Base-by-base conservation (phyloP, 2,113 vertebrate genomes). In the Caloenas nicobarica region DNA sequence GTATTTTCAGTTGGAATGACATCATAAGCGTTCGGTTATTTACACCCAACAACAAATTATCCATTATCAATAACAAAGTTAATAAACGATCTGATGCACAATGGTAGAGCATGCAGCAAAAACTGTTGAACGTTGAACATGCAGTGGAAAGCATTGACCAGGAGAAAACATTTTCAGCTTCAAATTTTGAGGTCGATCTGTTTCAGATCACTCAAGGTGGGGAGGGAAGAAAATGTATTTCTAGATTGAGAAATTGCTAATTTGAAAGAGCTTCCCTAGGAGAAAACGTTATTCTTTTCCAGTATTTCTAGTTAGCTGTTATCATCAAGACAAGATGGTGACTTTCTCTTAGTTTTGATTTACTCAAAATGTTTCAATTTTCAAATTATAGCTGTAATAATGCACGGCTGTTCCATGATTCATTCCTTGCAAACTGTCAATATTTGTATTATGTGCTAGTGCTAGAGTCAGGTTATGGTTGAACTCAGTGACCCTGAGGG, bases 11-110 rank as follows among this genome's bases (percentile, higher is more conserved):
- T 17, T 16, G 4, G 19, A 36, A 94, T 24, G 24, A 31, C 33
- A 4, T 7, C 2, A 1, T 5, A 11, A 61, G 8, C 19, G 7
- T 14, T 22, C 11, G 3, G 17, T 7, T 44, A 9, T 19, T 33
- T 9, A 40, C 26, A 16, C 15, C 50, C 8, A 16, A 14, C 25
- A 22, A 31, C 6, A 66, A 34, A 40, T n/a, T 4, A 42, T 14
- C 25, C 25, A 2, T 19, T 10, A 7, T 10, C 12, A 58, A 10
- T 31, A 17, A 10, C 22, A 11, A 33, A 36, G 18, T n/a, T 38
- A 26, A 36, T 33, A 46, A 31, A 53, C 11, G 1, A 44, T 36
- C 28, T 14, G 46, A 34, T 7, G 38, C 6, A 23, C n/a, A 29
- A 40, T 3, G 3, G 53, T 50, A 3, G 1, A n/a, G 33, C 1